phyloP scores from a whole-genome alignment of 2,797 vertebrate genomes.

The Melopsittacus undulatus region DNA sequence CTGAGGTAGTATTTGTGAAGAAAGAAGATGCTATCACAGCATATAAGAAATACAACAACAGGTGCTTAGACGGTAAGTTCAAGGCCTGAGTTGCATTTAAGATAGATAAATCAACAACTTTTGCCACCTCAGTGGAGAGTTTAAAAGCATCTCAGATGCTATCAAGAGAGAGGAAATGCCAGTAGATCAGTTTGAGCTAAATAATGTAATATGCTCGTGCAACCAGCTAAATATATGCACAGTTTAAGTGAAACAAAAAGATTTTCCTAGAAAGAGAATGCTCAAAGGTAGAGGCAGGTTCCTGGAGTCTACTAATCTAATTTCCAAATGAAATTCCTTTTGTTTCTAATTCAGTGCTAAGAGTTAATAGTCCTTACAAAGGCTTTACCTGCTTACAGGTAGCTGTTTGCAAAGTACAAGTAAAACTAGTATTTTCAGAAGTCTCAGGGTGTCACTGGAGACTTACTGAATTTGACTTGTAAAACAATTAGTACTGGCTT shows the following conservation, averaged over 20 bases:
- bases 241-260: not conserved
- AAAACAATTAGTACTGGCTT: not conserved
- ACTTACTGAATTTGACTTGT: not conserved
- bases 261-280: not conserved
- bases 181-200: not conserved
- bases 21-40: constrained; percentile 97
- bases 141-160: not conserved
- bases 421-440: not conserved
- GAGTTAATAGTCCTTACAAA: not conserved
- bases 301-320: not conserved
- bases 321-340: not conserved
- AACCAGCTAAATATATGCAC: not conserved
- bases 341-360: not conserved
- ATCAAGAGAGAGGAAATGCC: not conserved
- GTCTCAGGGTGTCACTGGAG: not conserved
- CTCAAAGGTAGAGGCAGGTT: not conserved
- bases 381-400: not conserved
- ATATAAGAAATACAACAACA: constrained; percentile 98
- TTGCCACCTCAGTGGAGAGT: not conserved
- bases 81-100: not conserved
- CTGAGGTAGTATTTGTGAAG: constrained; percentile 96
- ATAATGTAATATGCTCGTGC: not conserved
- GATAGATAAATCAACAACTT: not conserved
- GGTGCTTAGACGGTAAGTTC: constrained; percentile 92
- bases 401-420: not conserved